phyloP scores from a whole-genome alignment of 2,113 vertebrate genomes.

The Noctilio leporinus region DNA sequence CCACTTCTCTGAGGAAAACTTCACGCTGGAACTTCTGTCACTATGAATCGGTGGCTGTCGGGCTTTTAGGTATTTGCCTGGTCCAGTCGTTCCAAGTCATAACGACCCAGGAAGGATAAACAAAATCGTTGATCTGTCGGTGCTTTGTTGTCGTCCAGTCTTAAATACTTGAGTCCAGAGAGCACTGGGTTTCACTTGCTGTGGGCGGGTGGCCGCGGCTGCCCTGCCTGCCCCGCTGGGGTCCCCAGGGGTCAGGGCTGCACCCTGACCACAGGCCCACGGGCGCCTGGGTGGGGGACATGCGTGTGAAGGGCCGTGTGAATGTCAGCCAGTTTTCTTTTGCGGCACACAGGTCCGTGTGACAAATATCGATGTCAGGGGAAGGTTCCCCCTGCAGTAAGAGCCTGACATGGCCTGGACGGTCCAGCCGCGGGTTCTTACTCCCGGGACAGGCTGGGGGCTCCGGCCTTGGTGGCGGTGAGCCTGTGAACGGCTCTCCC shows the following conservation, averaged over 20 bases:
- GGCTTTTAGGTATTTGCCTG: not conserved
- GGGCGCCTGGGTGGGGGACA: not conserved
- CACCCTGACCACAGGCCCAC: too few relatives aligned
- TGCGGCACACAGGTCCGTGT: not conserved
- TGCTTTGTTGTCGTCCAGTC: not conserved
- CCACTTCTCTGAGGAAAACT: not conserved
- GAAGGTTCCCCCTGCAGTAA: slow-evolving; percentile 1
- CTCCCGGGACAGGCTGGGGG: too few relatives aligned
- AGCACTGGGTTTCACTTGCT: not conserved
- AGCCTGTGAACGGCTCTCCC: slow-evolving; percentile 17
- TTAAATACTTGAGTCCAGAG: not conserved
- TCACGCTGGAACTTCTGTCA: not conserved
- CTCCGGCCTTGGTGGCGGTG: not conserved
- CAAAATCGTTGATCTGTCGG: not conserved
- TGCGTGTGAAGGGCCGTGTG: not conserved
- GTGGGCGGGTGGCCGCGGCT: accelerated
- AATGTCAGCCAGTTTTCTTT: not conserved
- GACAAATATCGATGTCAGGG: not conserved
- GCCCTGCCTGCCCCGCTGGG: not conserved
- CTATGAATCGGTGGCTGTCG: not conserved
- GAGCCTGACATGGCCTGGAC: not conserved
- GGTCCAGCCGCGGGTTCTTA: too few relatives aligned
- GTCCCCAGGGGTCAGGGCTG: not conserved
- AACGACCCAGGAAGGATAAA: not conserved
- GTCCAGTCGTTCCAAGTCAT: not conserved